Base-by-base conservation (phyloP, 2,888 invertebrate genomes). In the Agriopis leucophaearia region DNA sequence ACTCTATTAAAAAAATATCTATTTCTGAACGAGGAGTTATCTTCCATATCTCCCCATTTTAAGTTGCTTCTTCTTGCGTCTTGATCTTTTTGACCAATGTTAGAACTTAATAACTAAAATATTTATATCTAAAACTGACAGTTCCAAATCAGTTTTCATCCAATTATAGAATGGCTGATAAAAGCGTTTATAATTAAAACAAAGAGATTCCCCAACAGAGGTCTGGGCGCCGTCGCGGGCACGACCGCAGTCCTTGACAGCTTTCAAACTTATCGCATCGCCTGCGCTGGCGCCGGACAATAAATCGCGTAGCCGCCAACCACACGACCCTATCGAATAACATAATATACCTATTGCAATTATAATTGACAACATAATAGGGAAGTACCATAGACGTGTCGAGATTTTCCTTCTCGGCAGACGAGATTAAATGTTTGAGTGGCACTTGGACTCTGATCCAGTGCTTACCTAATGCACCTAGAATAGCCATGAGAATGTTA, bases 181-280 rank as follows among this genome's bases (percentile, higher is more conserved):
- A 68, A 70, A 27, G 27, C 72, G 74, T 69, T 74, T 78, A 81
- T 80, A 77, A 75, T 62, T 71, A 70, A 55, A 71, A 73, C 67
- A 72, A 74, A 71, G 79, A 79, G 74, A 80, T 81, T 80, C 84
- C 85, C 80, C 80, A 83, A 82, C 80, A 78, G 38, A 36, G 40
- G 71, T 64, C 66, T 54, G 59, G 89, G 88, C 91, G 89, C 89
- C 88, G 84, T 50, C 55, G 44, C 56, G 36, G 54, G 40, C 47
- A 67, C 67, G 70, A 66, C 63, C 68, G 64, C 62, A 68, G 66
- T 27, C 70, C 72, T 70, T 71, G 74, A 70, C 74, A 74, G 74
- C 71, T 69, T 59, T 71, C 66, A 71, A 70, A 70, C 70, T 56
- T 73, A 73, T 75, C 68, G 66, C 54, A 50, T 8, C 55, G 48